Base-by-base conservation (phyloP, 2,797 vertebrate genomes). In the Chaetophractus vellerosus region DNA sequence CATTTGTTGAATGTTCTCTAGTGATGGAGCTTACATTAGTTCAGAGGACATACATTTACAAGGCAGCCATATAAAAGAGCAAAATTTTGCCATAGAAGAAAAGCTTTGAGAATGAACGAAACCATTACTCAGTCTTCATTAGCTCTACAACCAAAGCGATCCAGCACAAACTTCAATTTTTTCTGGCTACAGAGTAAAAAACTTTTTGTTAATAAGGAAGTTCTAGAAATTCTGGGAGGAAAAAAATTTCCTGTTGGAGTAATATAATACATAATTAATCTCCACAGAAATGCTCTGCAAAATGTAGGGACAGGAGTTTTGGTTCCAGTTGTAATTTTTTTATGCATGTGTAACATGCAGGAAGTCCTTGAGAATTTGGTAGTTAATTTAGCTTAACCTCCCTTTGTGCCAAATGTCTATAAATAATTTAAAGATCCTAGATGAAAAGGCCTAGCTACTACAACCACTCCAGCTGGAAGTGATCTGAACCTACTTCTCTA, bases 361-460 rank as follows among this genome's bases (percentile, higher is more conserved):
- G 24, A 90, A 83, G 41, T 80, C 63, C 59, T 83, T 88, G 76
- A 83, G 61, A 96, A 83, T 72, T 86, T 87, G 55, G 48, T 55
- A 93, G 81, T 91, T 82, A 94, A 68, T 93, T 95, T 95, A 90
- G 79, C 23, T 83, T 16, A 91, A 81, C 41, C 9, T 88, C 69
- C 57, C 50, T 80, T 94, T 63, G 57, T 81, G 88, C 76, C 90
- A 96, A 93, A 90, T 85, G n/a, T 74, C 71, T 92, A 85, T 36
- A 92, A 90, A 74, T 74, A 88, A 91, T 84, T 94, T 86, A 78
- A 92, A 84, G 69, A 86, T 83, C 9, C 74, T 74, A 68, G 41
- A 63, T 93, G 21, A 96, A 96, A 84, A 76, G 66, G 86, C 2
- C n/a, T 74, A 88, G n/a, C 59, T 76, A 72, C 61, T 79, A 21